Evolutionary conservation across 92 coral and sea anemone genomes (phyloP).

Genomic region (Muricea muricata): DNA sequence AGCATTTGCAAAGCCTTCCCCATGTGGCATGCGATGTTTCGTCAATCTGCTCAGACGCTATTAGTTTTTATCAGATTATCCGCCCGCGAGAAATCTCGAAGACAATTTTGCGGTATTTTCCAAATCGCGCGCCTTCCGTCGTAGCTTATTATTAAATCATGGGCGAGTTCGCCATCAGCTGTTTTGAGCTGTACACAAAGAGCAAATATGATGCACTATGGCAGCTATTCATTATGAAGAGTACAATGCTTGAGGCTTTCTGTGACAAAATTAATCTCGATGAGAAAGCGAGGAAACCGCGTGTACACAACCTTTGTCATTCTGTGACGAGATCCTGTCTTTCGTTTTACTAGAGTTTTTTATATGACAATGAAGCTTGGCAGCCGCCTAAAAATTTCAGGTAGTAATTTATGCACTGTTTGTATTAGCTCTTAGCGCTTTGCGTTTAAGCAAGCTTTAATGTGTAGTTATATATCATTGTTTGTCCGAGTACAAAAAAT

Average conservation of each 20-base stretch:
- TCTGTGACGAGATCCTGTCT: too few species aligned
- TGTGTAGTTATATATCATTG: neutral
- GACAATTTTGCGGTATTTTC: neutral
- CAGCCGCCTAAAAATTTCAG: neutral
- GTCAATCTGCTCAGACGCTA: neutral
- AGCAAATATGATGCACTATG: neutral
- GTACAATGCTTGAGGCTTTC: neutral
- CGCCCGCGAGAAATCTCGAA: neutral
- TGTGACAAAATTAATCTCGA: too few species aligned
- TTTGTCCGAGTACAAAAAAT: neutral
- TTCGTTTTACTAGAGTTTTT: too few species aligned
- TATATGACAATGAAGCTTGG: neutral
- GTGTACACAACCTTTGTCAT: too few species aligned
- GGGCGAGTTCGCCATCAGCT: neutral
- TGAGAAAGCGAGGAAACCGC: too few species aligned
- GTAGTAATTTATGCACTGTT: neutral
- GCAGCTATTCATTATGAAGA: neutral
- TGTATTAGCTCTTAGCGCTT: neutral
- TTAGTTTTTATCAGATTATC: neutral
- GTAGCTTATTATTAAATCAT: conserved; percentile 11
- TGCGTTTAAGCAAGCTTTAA: neutral
- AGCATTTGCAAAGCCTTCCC: too few species aligned
- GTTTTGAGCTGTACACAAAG: neutral
- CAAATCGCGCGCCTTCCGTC: neutral
- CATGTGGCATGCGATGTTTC: too few species aligned